These are phyloP conservation scores for Microctonus aethiopoides DNA, from an alignment of 2,888 invertebrate species.

Conservation along the genomic window DNA sequence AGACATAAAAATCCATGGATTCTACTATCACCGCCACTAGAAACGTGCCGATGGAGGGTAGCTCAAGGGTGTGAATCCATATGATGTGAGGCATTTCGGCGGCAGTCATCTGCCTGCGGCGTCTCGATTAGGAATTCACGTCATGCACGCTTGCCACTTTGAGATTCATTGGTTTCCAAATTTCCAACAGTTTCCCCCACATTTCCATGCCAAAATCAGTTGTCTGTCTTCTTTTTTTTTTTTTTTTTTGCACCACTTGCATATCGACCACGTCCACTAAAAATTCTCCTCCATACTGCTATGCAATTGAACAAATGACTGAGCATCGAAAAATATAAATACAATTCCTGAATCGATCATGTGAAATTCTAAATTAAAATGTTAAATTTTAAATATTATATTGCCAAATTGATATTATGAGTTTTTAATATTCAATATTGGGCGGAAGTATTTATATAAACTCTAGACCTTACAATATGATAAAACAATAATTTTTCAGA, in stretches of 20 bases:
- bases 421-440: neutral
- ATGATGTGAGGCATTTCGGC: slow-evolving; percentile 1
- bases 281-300: neutral
- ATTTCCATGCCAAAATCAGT: neutral
- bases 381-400: too few relatives aligned
- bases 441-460: neutral
- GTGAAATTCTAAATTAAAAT: neutral
- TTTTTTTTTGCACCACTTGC: neutral
- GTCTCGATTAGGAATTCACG: slow-evolving; percentile 39
- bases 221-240: neutral
- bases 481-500: neutral
- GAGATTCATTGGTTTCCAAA: slow-evolving; percentile 43
- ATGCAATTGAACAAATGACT: neutral
- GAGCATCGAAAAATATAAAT: neutral
- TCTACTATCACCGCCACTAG: neutral
- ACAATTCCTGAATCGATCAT: neutral
- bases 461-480: neutral
- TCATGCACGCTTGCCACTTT: slow-evolving; percentile 42
- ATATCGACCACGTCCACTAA: neutral
- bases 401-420: neutral
- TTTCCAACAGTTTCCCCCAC: slow-evolving; percentile 2
- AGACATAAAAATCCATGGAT: slow-evolving; percentile 14
- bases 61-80: slow-evolving; percentile 13
- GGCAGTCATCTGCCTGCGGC: neutral
- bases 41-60: slow-evolving; percentile 7